phyloP scores from a whole-genome alignment of 2,888 invertebrate species.

The Nomada fabriciana region DNA sequence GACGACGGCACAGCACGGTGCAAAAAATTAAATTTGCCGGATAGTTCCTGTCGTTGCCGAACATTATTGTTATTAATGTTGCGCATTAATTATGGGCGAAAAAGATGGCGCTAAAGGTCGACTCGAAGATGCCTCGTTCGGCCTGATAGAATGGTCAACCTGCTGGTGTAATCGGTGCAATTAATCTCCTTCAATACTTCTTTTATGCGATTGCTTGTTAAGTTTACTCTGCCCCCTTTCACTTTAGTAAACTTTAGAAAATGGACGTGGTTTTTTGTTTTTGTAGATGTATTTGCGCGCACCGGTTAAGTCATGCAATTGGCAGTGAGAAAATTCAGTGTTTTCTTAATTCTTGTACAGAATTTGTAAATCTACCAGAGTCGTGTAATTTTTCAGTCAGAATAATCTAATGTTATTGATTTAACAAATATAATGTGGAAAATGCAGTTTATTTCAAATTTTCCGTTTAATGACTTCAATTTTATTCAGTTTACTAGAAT shows the following conservation, averaged over 20 bases:
- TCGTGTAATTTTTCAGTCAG: no score
- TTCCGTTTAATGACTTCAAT: no score
- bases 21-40: constrained; percentile 71
- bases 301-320: no score
- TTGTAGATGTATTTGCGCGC: no score
- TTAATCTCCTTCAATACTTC: not conserved
- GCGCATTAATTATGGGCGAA: constrained; percentile 69
- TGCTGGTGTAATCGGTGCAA: constrained; percentile 3
- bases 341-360: no score
- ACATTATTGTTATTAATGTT: constrained; percentile 73
- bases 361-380: no score
- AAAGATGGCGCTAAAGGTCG: constrained; percentile 27
- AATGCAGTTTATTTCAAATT: no score
- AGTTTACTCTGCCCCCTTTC: not conserved
- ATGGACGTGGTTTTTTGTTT: no score
- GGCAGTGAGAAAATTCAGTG: no score
- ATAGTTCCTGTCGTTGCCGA: constrained; percentile 63
- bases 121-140: constrained; percentile 1
- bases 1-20: constrained; percentile 51
- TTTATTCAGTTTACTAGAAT: no score
- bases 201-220: not conserved
- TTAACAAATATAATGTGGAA: no score
- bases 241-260: not conserved
- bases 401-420: no score
- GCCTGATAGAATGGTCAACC: not conserved